Percentiles rank a stretch among this genome's conserved stretches.
Conservation (phyloP, 2,797 vertebrate genomes). For the Heterohyrax brucei region DNA sequence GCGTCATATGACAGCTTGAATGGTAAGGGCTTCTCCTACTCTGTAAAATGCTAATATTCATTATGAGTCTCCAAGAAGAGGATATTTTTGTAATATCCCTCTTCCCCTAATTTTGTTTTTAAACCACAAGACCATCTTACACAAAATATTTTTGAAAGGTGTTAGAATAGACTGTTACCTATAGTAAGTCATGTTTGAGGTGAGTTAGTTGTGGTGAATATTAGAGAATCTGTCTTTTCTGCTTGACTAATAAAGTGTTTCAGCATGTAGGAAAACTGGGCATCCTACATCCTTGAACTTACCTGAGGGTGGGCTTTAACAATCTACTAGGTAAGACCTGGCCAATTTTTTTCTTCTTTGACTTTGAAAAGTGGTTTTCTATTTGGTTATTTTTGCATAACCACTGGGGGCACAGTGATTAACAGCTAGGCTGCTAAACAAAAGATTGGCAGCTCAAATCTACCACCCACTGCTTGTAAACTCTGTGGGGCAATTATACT, state of each 20-base stretch:
- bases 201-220: neutral
- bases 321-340: slow-evolving; percentile 56
- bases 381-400: slow-evolving; percentile 13
- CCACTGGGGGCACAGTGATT: neutral
- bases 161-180: slow-evolving; percentile 50
- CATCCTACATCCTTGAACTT: neutral
- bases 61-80: slow-evolving; percentile 28
- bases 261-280: neutral
- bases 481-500: no score
- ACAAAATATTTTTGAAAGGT: slow-evolving; percentile 64
- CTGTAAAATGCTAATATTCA: neutral
- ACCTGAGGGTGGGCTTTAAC: slow-evolving; percentile 52
- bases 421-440: no score
- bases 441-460: no score
- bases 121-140: slow-evolving; percentile 5
- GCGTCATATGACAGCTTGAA: neutral
- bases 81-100: neutral
- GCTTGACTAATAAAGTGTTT: slow-evolving; percentile 70
- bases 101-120: neutral
- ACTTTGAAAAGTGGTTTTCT: slow-evolving; percentile 58
- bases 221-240: slow-evolving; percentile 64
- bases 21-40: neutral
- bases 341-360: slow-evolving; percentile 72
- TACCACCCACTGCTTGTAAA: no score
- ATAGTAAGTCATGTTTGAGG: slow-evolving; percentile 53